Evolutionary conservation across 2,113 vertebrate genomes (phyloP), one percentile per base, ranked within the genome.

Genomic region (Nymphicus hollandicus): DNA sequence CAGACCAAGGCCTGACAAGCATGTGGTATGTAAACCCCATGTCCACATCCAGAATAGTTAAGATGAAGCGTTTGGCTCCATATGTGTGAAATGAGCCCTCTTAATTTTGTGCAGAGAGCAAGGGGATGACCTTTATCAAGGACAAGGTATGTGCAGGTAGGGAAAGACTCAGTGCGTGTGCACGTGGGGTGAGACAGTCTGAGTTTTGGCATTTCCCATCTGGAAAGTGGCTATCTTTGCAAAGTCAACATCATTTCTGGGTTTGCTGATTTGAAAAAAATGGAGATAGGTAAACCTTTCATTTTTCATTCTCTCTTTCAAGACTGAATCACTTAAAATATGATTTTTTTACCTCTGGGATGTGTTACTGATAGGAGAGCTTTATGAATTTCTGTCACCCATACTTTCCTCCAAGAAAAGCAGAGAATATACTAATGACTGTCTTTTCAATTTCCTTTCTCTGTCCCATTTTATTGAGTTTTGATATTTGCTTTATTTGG

Each of bases 401-500:
- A 28, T 55, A 35, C 35, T 78, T 90, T 74, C 22, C 64, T 86
- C 24, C 50, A 74, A 86, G 56, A 96, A 95, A 91, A 84, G 55
- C 81, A 81, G 61, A 84, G 55, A 72, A 33, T 79, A 35, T 52
- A 86, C 72, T 81, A 81, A 83, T 68, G 65, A 56, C 41, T 92
- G 13, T 50, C 91, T 89, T 89, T 89, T 91, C 88, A 87, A 84
- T 97, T 95, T 95, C 91, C 69, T 94, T 92, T 84, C 69, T 79
- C 61, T 89, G 37, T 74, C 81, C 61, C 33, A 31, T 91, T 94
- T 91, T 95, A 93, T 43, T 92, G 82, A 81, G 35, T 88, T 83
- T 90, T 89, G 88, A 64, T 97, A 88, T 93, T 96, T 92, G 56
- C 58, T 90, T 94, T 96, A 86, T 93, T 94, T 88, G 81, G 24